Evolutionary conservation across 2,113 vertebrate species (phyloP), one percentile per base, ranked within the genome.

Genomic region (Megaptera novaeangliae): DNA sequence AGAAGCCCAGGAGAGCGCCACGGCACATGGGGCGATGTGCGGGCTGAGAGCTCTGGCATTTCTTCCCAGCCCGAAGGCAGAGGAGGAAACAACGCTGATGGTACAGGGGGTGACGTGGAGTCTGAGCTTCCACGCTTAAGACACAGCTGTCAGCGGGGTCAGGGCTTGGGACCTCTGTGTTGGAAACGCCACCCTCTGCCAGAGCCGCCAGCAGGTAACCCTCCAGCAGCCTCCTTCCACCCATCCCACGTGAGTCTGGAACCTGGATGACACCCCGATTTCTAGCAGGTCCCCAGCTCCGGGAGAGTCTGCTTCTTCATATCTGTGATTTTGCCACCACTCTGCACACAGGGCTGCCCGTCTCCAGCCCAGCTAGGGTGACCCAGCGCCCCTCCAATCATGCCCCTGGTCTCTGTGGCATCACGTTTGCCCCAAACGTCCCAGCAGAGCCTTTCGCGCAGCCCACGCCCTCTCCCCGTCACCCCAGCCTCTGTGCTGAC

Each of bases 11-110:
- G 7, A 13, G 0, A 20, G 41, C 55, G 6, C 23, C 44, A 8
- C 2, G 2, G 11, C 0, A 3, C 41, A 2, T 0, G 1, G 25
- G 34, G 44, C 20, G 9, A 1, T 0, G 1, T 1, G 9, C 0
- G 0, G 41, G 7, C 72, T 0, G 3, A 49, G 74, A 63, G 4
- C 25, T 10, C 31, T 0, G 0, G 31, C 0, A 0, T 31, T 14
- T 31, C 68, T 25, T 10, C 18, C 25, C 1, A 7, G n/a, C 14
- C 69, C 27, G 1, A 5, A 7, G 17, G 15, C 4, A 10, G 46
- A 29, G 49, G 17, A 13, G 27, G 12, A 15, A 31, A 3, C 0
- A 0, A 3, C 25, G 36, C 12, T 2, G 6, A 4, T 0, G 20
- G 31, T 15, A 9, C 1, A 0, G 3, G 34, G 74, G 34, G 2